Evolutionary conservation across 2,797 vertebrate genomes (phyloP).

Genomic region (Tarsius wallacei): DNA sequence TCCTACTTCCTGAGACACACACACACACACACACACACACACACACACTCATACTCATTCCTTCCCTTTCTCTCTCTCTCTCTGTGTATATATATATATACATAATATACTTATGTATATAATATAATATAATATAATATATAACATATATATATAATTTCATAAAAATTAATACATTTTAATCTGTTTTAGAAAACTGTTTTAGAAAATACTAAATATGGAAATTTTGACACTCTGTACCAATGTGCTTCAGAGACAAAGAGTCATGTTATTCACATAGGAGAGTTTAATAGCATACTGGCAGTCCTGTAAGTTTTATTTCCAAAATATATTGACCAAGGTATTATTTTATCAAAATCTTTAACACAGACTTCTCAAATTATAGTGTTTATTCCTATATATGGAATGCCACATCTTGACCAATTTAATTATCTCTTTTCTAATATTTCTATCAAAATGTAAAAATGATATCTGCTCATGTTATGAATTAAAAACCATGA

Average conservation of each 20-base stretch:
- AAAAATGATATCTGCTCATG: constrained; percentile 60
- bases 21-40: background rate
- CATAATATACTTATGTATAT: no score
- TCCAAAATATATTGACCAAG: constrained; percentile 72
- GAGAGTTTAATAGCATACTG: background rate
- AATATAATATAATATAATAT: no score
- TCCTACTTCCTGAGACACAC: no score
- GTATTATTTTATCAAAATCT: constrained; percentile 56
- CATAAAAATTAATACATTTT: constrained; percentile 65
- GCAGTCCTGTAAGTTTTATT: constrained; percentile 46
- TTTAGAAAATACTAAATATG: constrained; percentile 30
- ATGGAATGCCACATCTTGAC: constrained; percentile 68
- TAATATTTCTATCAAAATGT: constrained; percentile 70
- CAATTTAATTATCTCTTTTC: constrained; percentile 63
- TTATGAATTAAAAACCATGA: constrained; percentile 69
- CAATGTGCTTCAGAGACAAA: constrained; percentile 54
- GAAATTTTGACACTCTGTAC: constrained; percentile 29
- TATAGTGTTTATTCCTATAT: constrained; percentile 60
- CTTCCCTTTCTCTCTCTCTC: no score
- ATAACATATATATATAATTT: background rate
- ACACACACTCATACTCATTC: background rate
- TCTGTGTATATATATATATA: no score
- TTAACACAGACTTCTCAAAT: constrained; percentile 54
- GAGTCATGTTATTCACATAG: background rate
- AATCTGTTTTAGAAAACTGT: background rate